Evolutionary conservation across 1,140 invertebrate genomes (phyloP), one percentile per base, ranked within the genome.

Genomic region (Scaptodrosophila lebanonensis): DNA sequence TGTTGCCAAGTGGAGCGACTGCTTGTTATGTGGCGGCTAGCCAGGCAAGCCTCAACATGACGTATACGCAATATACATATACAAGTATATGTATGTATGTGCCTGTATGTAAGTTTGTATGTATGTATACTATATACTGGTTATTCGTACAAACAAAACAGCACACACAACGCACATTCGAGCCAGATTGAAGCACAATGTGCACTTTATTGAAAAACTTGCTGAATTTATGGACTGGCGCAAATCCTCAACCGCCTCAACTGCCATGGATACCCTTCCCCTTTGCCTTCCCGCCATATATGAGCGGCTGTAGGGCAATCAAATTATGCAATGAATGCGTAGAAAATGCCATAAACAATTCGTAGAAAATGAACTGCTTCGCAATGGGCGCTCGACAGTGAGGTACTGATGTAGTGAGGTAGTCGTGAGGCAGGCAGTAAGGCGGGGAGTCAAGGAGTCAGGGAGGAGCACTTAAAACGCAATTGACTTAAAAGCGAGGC

Each of bases 171-270:
- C 6, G 2, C 2, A 13, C 11, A 12, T 16, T 9, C 8, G n/a
- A 44, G 15, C 8, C 13, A 22, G 18, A 12, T 27, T 11, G 3
- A 16, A 25, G 29, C 3, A 7, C 7, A 5, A n/a, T 79, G 73
- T 68, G 72, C 68, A 68, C 54, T 75, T 70, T 82, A 79, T 79
- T 82, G 70, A 82, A 79, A 82, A 79, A 79, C 68, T 75, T 83
- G 57, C 57, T 64, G 62, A 75, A 82, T 75, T 79, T 79, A 77
- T 79, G 69, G 52, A 27, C 8, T 18, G 12, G 15, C 18, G 30
- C 4, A 18, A 20, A 30, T 25, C 29, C 32, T 6, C 3, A 13
- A 3, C n/a, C n/a, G 33, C 16, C 13, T 20, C 16, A 15, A 8
- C 22, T 61, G 33, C 22, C 18, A 11, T 15, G 30, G n/a, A 0